Evolutionary conservation across 2,888 invertebrate genomes (phyloP).

Genomic region (Caenorhabditis plicata): DNA sequence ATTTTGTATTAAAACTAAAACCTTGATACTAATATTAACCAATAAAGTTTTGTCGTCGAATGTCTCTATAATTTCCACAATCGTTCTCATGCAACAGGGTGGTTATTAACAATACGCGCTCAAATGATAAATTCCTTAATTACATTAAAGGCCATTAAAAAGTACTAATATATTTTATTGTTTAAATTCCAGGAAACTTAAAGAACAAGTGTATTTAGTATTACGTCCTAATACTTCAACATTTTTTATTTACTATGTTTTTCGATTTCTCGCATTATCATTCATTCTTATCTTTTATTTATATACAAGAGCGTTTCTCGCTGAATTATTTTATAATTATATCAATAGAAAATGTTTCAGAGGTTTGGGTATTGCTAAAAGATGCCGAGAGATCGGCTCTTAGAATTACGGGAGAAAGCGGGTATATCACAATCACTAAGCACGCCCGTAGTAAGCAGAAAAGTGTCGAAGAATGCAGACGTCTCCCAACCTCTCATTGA

Average conservation of each 20-base stretch:
- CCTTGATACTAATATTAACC: no score
- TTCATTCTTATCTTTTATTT: neutral
- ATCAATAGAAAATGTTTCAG: slow-evolving; percentile 8
- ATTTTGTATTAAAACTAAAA: no score
- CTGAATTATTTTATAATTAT: neutral
- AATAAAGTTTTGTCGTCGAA: no score
- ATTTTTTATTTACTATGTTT: neutral
- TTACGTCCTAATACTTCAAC: neutral
- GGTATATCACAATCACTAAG: slow-evolving; percentile 5
- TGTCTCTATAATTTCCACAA: no score
- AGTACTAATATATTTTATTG: no score
- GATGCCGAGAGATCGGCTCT: slow-evolving; percentile 34
- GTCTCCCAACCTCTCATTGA: slow-evolving; percentile 21
- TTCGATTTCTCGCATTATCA: neutral
- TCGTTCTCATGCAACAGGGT: no score
- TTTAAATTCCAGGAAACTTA: no score
- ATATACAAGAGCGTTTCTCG: no score
- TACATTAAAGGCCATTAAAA: no score
- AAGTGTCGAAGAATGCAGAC: slow-evolving; percentile 1
- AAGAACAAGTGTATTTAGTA: no score
- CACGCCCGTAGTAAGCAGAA: neutral
- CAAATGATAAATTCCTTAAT: no score
- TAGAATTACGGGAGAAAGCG: slow-evolving; percentile 25
- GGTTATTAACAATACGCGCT: no score
- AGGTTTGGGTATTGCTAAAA: slow-evolving; percentile 4